Evolutionary conservation across 2,888 invertebrate species (phyloP), one percentile per base, ranked within the genome.

Genomic region (Rhogogaster chlorosoma): DNA sequence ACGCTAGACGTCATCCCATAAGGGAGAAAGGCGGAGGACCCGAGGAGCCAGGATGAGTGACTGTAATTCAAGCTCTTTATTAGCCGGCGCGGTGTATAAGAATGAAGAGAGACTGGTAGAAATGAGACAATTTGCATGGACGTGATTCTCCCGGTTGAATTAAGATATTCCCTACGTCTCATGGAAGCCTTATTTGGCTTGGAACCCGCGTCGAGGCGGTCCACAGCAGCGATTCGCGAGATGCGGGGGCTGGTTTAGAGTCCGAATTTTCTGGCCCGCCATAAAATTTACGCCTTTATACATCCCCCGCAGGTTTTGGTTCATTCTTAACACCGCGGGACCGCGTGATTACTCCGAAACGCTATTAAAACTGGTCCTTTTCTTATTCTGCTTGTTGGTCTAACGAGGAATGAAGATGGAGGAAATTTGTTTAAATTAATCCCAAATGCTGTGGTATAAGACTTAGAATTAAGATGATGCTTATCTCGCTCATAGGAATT

Each of bases 31-130:
- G 45, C 49, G 18, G 49, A 36, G 45, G 32, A 45, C 53, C 29
- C 77, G 38, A 57, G 61, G 80, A 83, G 78, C 82, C 84, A 84
- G 86, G 85, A 67, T 86, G 85, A 84, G 85, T 87, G 86, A 86
- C 87, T 88, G 89, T 90, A 89, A 89, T 89, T 90, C 90, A 90
- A 90, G 89, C 88, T 89, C 89, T 91, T 92, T 92, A 92, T 92
- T 90, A 90, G 87, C 85, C 87, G 36, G 64, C 29, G 84, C 85
- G 86, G 83, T 45, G 78, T 84, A 70, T 84, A 83, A 38, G 61
- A 80, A 80, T 80, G 38, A 80, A 80, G 61, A 57, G 61, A 80
- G 38, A 49, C 38, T 61, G 49, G 77, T n/a, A 12, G 61, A 89
- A 91, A 90, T 88, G 89, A 89, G 89, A 91, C 90, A 88, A 89